Evolutionary conservation across 1,140 invertebrate genomes (phyloP).

Genomic region (Drosophila nasuta): DNA sequence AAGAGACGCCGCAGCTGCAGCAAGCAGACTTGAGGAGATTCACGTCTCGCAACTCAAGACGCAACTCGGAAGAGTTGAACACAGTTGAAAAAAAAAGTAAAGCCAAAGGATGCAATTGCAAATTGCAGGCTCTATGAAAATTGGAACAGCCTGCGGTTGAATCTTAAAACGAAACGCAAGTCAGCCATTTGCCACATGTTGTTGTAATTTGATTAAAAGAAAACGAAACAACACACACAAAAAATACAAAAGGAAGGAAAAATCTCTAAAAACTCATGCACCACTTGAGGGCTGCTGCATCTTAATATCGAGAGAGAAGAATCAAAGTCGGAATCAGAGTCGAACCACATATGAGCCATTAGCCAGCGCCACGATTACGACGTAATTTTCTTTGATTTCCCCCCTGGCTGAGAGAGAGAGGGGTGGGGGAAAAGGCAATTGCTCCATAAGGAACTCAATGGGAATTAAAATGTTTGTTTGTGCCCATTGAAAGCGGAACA

Average conservation of each 20-base stretch:
- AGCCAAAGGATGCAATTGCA: conserved; percentile 42
- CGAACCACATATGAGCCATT: conserved; percentile 38
- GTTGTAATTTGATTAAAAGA: conserved; percentile 55
- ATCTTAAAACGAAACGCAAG: neutral
- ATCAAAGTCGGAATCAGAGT: neutral
- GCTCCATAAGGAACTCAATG: conserved; percentile 71
- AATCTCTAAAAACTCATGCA: conserved; percentile 22
- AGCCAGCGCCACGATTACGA: conserved; percentile 70
- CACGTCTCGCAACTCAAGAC: neutral
- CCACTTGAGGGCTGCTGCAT: conserved; percentile 71
- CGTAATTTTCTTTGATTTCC: conserved; percentile 61
- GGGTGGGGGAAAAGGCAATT: conserved; percentile 9
- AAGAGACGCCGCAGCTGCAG: conserved; percentile 43
- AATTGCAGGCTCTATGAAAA: conserved; percentile 72
- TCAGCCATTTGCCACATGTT: conserved; percentile 3
- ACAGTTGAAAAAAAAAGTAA: neutral
- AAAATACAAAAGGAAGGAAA: conserved; percentile 5
- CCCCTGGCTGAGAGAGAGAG: neutral
- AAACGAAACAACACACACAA: neutral
- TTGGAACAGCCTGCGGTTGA: conserved; percentile 58
- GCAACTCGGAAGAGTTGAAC: conserved; percentile 4
- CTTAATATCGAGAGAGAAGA: conserved; percentile 7
- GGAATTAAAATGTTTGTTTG: conserved; percentile 80
- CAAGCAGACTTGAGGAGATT: conserved; percentile 22
- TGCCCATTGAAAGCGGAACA: conserved; percentile 35